Conservation (phyloP, 2,113 vertebrate species). For the Hoplias malabaricus region DNA sequence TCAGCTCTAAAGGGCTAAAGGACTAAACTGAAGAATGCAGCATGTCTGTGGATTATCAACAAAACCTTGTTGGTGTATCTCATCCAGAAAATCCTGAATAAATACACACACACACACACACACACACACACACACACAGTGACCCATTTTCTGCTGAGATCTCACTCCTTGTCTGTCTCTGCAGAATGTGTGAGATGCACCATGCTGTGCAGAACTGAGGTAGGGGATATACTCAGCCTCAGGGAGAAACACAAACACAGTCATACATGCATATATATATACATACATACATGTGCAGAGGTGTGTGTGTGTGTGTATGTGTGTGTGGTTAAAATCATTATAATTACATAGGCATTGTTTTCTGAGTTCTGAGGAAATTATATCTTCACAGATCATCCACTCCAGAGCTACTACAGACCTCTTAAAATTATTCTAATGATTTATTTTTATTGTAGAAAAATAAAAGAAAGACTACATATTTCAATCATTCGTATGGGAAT, state of each 20-base stretch:
- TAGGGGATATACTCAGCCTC: slow-evolving; percentile 1
- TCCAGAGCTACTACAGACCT: too few relatives aligned
- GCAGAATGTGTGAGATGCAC: slow-evolving; percentile 26
- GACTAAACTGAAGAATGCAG: neutral
- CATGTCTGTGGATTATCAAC: neutral
- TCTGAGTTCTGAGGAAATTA: too few relatives aligned
- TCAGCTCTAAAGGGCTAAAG: neutral
- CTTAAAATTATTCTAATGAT: too few relatives aligned
- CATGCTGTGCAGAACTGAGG: neutral
- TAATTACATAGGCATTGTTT: too few relatives aligned
- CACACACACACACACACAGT: slow-evolving; percentile 65
- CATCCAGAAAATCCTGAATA: slow-evolving; percentile 17
- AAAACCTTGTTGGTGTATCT: slow-evolving; percentile 8
- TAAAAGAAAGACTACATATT: too few relatives aligned
- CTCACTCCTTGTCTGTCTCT: slow-evolving; percentile 27
- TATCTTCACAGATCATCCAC: too few relatives aligned
- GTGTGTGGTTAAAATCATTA: too few relatives aligned
- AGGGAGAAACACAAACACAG: neutral
- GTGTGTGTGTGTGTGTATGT: too few relatives aligned
- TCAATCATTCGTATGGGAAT: too few relatives aligned
- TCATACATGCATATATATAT: neutral
- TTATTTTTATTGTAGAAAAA: too few relatives aligned
- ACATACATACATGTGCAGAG: too few relatives aligned
- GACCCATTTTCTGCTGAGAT: slow-evolving; percentile 68
- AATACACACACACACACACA: slow-evolving; percentile 49